Evolutionary conservation across 2,797 vertebrate genomes (phyloP).

Genomic region (Myotis vivesi): DNA sequence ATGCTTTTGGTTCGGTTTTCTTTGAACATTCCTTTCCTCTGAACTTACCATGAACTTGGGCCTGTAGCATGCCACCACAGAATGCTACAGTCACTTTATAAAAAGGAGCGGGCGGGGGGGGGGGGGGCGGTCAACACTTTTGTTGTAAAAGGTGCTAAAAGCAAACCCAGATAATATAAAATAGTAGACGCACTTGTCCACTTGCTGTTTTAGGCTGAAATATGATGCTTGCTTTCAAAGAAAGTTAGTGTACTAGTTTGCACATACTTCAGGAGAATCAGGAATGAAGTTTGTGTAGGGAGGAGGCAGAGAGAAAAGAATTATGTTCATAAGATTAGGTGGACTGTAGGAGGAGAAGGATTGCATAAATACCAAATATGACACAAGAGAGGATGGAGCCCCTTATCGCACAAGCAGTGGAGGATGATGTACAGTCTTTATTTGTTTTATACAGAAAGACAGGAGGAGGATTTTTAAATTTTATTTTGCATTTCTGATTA

Average conservation of each 20-base stretch:
- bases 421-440: conserved; percentile 67
- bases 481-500: not conserved
- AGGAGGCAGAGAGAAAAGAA: conserved; percentile 69
- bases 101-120: conserved; percentile 30
- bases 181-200: conserved; percentile 29
- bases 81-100: conserved; percentile 69
- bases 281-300: conserved; percentile 77
- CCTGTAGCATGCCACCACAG: conserved; percentile 67
- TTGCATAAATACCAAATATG: conserved; percentile 78
- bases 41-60: conserved; percentile 85
- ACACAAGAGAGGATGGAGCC: conserved; percentile 67
- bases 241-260: conserved; percentile 56
- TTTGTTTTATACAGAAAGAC: conserved; percentile 67
- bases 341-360: conserved; percentile 78
- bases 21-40: conserved; percentile 87
- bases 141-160: conserved; percentile 57
- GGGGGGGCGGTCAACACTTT: conserved; percentile 7
- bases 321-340: conserved; percentile 78
- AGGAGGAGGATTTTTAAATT: not conserved
- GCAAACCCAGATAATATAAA: conserved; percentile 32
- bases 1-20: conserved; percentile 81
- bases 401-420: conserved; percentile 33
- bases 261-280: conserved; percentile 63
- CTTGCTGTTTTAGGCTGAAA: conserved; percentile 11
- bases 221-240: conserved; percentile 41